Evolutionary conservation across 2,113 vertebrate species (phyloP).

Genomic region (Callopanchax toddi): DNA sequence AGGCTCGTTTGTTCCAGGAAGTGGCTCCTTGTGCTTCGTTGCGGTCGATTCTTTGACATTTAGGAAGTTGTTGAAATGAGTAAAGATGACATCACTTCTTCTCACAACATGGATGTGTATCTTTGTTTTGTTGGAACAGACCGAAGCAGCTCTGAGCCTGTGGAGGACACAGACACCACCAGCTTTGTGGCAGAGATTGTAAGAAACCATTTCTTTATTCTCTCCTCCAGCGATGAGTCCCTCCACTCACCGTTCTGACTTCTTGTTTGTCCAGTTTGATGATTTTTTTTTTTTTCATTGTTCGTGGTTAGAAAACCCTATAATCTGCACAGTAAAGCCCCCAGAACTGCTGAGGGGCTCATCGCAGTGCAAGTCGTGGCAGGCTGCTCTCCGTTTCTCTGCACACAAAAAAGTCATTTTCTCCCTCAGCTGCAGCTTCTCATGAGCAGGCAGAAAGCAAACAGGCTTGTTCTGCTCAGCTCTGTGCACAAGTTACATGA

Average conservation of each 20-base stretch:
- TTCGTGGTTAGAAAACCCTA: conserved; percentile 11
- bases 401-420: conserved; percentile 34
- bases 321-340: conserved; percentile 53
- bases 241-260: conserved; percentile 13
- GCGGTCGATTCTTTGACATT: not conserved
- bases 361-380: conserved; percentile 57
- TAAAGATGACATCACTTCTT: not conserved
- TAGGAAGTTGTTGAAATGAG: conserved; percentile 1
- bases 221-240: not conserved
- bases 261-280: conserved; percentile 11
- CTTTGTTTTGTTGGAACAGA: conserved; percentile 66
- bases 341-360: conserved; percentile 47
- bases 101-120: not conserved
- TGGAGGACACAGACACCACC: conserved; percentile 95
- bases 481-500: conserved; percentile 17
- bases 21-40: conserved; percentile 1
- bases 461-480: not conserved
- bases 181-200: conserved; percentile 88
- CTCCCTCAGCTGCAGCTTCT: conserved; percentile 20
- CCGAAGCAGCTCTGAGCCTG: conserved; percentile 85
- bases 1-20: not conserved
- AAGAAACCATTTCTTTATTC: conserved; percentile 34
- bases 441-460: conserved; percentile 8
- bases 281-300: conserved; percentile 29
- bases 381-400: conserved; percentile 41